phyloP scores from a whole-genome alignment of 2,113 vertebrate genomes.

The Scytalopus superciliaris region DNA sequence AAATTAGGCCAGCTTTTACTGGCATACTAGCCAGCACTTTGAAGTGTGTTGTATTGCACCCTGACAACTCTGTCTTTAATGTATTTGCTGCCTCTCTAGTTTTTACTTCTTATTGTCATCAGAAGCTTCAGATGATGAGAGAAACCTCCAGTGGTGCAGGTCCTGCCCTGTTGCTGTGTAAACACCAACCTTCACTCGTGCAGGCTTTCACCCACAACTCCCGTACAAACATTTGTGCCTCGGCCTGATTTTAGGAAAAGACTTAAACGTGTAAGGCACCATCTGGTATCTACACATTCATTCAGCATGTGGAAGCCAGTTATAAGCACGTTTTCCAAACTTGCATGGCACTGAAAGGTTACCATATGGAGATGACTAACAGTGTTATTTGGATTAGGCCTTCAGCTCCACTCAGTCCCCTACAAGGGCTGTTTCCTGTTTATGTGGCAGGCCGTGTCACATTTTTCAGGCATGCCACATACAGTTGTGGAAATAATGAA shows the following conservation, averaged over 20 bases:
- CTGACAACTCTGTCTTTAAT: background rate
- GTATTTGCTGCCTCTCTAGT: background rate
- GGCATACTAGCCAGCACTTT: background rate
- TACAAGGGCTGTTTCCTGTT: background rate
- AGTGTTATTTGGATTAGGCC: background rate
- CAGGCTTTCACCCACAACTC: background rate
- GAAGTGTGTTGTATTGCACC: background rate
- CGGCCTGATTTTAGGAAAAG: background rate
- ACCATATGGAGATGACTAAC: background rate
- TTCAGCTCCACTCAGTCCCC: background rate
- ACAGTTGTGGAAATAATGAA: background rate
- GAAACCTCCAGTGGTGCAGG: background rate
- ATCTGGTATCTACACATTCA: background rate
- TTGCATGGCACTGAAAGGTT: background rate
- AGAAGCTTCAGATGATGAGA: background rate
- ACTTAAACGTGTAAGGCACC: background rate
- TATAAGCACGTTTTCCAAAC: background rate
- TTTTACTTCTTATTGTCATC: background rate
- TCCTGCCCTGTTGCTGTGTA: background rate
- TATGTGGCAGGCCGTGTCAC: background rate
- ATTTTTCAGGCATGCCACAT: background rate
- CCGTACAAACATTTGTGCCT: background rate
- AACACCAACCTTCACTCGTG: background rate
- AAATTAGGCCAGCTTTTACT: background rate
- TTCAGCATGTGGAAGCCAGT: background rate